These are phyloP conservation scores for Brachystomella parvula DNA, from an alignment of 1,140 invertebrate species.

Conservation along the genomic window DNA sequence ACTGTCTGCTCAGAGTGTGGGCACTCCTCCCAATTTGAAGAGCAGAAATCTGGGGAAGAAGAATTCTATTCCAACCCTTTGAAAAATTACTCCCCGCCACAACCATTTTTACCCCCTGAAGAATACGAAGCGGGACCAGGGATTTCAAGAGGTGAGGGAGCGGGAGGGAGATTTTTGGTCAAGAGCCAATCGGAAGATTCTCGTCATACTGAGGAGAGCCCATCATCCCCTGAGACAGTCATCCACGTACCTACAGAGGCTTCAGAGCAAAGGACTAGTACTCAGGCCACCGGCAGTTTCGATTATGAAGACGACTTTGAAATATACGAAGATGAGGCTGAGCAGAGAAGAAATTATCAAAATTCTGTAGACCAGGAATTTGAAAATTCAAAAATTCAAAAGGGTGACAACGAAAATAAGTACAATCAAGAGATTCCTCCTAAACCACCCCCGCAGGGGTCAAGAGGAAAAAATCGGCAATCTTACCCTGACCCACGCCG, in stretches of 20 bases:
- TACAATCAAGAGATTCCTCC: conserved; percentile 5
- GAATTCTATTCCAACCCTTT: neutral
- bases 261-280: neutral
- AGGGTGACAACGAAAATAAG: neutral
- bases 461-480: conserved; percentile 12
- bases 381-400: neutral
- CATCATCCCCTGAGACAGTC: conserved; percentile 28
- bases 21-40: conserved; percentile 10
- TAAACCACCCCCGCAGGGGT: neutral
- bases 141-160: neutral
- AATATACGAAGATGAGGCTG: conserved; percentile 13
- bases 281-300: neutral
- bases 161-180: neutral
- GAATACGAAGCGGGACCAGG: neutral
- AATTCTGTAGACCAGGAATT: neutral
- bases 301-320: neutral
- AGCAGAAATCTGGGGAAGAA: neutral
- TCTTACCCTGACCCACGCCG: conserved; percentile 25
- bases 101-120: neutral
- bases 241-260: conserved; percentile 11
- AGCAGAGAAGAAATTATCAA: neutral
- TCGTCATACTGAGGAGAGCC: conserved; percentile 10
- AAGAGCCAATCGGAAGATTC: neutral
- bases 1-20: conserved; percentile 1
- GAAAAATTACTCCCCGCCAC: neutral